Percentiles rank a stretch among this genome's conserved stretches.
phyloP scores from a whole-genome alignment of 2,888 invertebrate species.

The Drosophila fulvimacula region DNA sequence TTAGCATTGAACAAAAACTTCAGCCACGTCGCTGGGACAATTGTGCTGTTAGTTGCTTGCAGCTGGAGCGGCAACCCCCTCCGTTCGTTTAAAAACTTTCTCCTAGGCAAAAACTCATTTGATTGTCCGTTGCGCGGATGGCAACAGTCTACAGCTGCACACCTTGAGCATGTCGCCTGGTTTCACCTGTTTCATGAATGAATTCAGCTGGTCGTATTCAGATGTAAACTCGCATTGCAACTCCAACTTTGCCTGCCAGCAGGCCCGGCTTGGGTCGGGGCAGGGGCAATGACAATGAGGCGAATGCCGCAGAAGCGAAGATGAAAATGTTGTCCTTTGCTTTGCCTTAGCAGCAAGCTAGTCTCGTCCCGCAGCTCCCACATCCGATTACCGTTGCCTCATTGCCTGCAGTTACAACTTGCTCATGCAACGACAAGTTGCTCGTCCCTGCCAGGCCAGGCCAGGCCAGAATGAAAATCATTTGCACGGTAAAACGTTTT shows the following conservation, averaged over 20 bases:
- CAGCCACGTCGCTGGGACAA: conserved; percentile 50
- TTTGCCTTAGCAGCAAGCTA: conserved; percentile 31
- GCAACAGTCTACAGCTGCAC: conserved; percentile 23
- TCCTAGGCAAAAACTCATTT: conserved; percentile 61
- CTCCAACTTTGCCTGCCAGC: conserved; percentile 38
- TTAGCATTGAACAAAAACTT: conserved; percentile 62
- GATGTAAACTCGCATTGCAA: conserved; percentile 34
- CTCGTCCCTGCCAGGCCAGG: conserved; percentile 35
- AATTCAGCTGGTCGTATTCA: conserved; percentile 52
- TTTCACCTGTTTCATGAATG: conserved; percentile 61
- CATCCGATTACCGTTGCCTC: conserved; percentile 18
- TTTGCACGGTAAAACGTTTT: conserved; percentile 79
- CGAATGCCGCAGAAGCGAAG: conserved; percentile 51
- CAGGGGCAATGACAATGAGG: conserved; percentile 61
- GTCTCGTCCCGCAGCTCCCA: conserved; percentile 32
- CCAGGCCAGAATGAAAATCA: conserved; percentile 70
- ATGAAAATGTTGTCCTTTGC: conserved; percentile 70
- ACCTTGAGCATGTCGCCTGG: conserved; percentile 36
- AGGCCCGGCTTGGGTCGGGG: conserved; percentile 16
- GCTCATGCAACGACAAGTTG: conserved; percentile 38
- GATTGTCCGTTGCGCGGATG: conserved; percentile 26
- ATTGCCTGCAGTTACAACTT: conserved; percentile 69
- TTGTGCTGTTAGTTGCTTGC: conserved; percentile 68
- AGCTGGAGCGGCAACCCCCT: conserved; percentile 1
- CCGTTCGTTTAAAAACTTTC: conserved; percentile 18